phyloP scores from a whole-genome alignment of 2,888 invertebrate genomes.

The Nomada fabriciana region DNA sequence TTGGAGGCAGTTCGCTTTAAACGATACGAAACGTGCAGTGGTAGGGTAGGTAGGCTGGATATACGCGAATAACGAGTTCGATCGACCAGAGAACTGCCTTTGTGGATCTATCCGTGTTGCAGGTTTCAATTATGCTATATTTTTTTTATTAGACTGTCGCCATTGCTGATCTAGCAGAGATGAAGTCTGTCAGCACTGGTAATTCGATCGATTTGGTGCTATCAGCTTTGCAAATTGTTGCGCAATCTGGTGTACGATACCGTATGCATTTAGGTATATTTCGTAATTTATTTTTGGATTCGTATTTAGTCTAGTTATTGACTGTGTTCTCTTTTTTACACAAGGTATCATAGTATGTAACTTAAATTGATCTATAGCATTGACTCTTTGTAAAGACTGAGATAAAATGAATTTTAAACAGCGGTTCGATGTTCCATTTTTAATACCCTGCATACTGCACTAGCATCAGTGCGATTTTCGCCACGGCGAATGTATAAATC shows the following conservation, averaged over 20 bases:
- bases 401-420: constrained; percentile 8
- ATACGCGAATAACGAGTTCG: constrained; percentile 32
- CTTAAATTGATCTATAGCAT: constrained; percentile 28
- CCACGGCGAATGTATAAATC: constrained; percentile 25
- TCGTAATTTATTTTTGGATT: not conserved
- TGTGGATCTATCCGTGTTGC: not conserved
- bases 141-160: not conserved
- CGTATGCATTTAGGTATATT: not conserved
- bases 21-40: constrained; percentile 38
- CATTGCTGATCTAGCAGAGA: not conserved
- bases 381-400: not conserved
- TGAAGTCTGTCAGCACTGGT: too few relatives aligned
- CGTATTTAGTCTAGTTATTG: not conserved
- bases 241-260: not conserved
- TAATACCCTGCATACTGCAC: constrained; percentile 17
- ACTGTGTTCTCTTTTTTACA: too few relatives aligned
- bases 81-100: constrained; percentile 40
- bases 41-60: constrained; percentile 66
- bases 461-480: constrained; percentile 27
- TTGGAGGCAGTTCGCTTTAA: constrained; percentile 56
- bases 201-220: not conserved
- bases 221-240: not conserved
- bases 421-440: constrained; percentile 35
- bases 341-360: not conserved
- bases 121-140: constrained; percentile 7